Evolutionary conservation across 2,888 invertebrate genomes (phyloP).

Genomic region (Prosopocoilus inquinatus): DNA sequence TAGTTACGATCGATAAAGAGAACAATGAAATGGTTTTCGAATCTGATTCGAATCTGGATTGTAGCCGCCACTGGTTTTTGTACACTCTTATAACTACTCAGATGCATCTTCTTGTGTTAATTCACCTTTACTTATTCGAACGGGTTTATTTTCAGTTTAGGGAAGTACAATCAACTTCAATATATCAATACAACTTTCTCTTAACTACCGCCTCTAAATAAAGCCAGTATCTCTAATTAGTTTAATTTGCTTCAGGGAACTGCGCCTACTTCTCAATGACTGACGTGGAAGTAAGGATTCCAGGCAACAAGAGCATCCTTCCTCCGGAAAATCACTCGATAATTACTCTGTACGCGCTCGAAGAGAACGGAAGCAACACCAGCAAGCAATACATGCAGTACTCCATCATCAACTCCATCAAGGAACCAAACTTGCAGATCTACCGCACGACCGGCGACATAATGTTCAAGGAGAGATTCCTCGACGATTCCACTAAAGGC

Average conservation of each 20-base stretch:
- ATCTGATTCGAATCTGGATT: too few relatives aligned
- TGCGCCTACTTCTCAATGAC: constrained; percentile 42
- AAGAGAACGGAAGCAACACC: constrained; percentile 16
- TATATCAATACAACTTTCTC: too few relatives aligned
- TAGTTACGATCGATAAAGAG: too few relatives aligned
- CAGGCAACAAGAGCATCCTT: constrained; percentile 33
- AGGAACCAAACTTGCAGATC: constrained; percentile 29
- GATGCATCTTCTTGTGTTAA: too few relatives aligned
- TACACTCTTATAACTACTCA: too few relatives aligned
- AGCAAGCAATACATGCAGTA: constrained; percentile 26
- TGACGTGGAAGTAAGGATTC: constrained; percentile 38
- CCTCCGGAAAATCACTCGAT: constrained; percentile 31
- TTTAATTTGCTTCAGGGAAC: constrained; percentile 33
- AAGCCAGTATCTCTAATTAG: constrained; percentile 5
- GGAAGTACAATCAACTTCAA: too few relatives aligned
- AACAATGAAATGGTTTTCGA: too few relatives aligned
- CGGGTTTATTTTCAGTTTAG: too few relatives aligned
- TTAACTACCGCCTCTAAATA: neutral
- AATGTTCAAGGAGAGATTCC: constrained; percentile 29
- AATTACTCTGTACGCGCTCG: constrained; percentile 32
- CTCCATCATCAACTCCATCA: constrained; percentile 25
- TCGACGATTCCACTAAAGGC: constrained; percentile 25
- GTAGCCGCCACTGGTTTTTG: too few relatives aligned
- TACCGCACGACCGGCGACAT: constrained; percentile 33
- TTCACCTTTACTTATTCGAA: too few relatives aligned